phyloP scores from a whole-genome alignment of 53 echinoderm and acorn worm genomes.

The Pentamera pediparva region DNA sequence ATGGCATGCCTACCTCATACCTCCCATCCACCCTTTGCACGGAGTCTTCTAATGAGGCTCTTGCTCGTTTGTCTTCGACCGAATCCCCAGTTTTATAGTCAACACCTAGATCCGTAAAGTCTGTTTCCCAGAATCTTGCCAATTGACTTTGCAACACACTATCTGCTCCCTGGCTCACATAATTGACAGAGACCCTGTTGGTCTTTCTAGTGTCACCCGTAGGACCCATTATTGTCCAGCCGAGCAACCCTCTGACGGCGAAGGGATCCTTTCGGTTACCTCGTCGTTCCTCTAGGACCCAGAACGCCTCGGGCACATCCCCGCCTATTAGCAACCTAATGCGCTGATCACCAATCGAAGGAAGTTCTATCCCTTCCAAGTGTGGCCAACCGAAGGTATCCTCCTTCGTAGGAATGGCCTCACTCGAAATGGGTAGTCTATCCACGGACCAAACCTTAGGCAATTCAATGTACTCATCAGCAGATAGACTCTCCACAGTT shows the following conservation, averaged over 20 bases:
- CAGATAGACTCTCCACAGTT: conserved; percentile 1
- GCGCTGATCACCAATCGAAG: background rate
- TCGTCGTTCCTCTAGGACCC: conserved; percentile 31
- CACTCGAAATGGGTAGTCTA: conserved; percentile 16
- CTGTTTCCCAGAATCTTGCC: conserved; percentile 31
- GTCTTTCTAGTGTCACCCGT: background rate
- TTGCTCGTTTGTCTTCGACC: conserved; percentile 27
- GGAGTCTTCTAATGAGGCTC: conserved; percentile 11
- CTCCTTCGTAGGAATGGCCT: conserved; percentile 19
- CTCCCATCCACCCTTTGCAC: conserved; percentile 8
- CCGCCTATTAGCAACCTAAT: conserved; percentile 30
- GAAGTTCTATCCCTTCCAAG: conserved; percentile 24
- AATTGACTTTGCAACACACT: background rate
- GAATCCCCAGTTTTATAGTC: conserved; percentile 16
- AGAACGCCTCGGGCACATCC: conserved; percentile 39
- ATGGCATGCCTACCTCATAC: background rate
- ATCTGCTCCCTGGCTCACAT: background rate
- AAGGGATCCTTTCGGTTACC: conserved; percentile 35
- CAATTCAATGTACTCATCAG: conserved; percentile 13
- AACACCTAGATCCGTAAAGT: background rate
- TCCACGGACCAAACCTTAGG: conserved; percentile 35
- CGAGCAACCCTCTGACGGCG: conserved; percentile 17
- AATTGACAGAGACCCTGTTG: background rate
- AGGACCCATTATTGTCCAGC: conserved; percentile 33
- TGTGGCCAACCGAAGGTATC: conserved; percentile 31